phyloP scores from a whole-genome alignment of 2,113 vertebrate species.

The Pangasianodon hypophthalmus region DNA sequence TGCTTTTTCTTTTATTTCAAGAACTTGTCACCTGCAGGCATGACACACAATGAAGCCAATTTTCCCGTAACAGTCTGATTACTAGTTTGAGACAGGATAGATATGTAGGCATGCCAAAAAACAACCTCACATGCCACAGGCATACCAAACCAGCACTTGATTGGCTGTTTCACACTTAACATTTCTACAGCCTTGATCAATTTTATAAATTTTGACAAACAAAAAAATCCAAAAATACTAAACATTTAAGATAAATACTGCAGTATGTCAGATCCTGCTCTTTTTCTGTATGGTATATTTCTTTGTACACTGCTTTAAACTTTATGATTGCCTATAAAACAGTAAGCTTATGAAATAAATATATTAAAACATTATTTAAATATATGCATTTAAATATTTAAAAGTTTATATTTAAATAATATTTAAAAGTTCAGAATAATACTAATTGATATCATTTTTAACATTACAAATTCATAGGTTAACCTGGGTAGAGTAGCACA shows the following conservation, averaged over 20 bases:
- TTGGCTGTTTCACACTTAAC: not conserved
- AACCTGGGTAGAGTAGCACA: not conserved
- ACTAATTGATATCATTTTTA: not conserved
- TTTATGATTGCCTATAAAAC: not conserved
- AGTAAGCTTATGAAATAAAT: not conserved
- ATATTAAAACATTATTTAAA: too few species aligned
- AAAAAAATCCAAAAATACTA: not conserved
- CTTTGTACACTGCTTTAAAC: not conserved
- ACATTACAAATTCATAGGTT: not conserved
- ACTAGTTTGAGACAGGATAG: slow-evolving; percentile 29
- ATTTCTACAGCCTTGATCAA: not conserved
- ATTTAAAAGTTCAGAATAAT: not conserved
- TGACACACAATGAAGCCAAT: slow-evolving; percentile 57
- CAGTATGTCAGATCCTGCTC: not conserved
- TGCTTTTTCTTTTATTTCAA: slow-evolving; percentile 32
- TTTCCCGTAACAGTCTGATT: slow-evolving; percentile 50
- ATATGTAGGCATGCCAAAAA: not conserved
- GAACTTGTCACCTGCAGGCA: slow-evolving; percentile 48
- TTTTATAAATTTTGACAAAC: not conserved
- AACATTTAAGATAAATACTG: not conserved
- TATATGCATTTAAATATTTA: too few species aligned
- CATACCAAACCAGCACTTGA: not conserved
- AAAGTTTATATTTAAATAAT: not conserved
- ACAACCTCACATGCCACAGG: slow-evolving; percentile 11
- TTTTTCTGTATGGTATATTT: not conserved